Percentiles rank a stretch among this genome's conserved stretches.
These are phyloP conservation scores for Pogonophryne albipinna DNA, from an alignment of 2,797 vertebrate genomes.

Conservation along the genomic window DNA sequence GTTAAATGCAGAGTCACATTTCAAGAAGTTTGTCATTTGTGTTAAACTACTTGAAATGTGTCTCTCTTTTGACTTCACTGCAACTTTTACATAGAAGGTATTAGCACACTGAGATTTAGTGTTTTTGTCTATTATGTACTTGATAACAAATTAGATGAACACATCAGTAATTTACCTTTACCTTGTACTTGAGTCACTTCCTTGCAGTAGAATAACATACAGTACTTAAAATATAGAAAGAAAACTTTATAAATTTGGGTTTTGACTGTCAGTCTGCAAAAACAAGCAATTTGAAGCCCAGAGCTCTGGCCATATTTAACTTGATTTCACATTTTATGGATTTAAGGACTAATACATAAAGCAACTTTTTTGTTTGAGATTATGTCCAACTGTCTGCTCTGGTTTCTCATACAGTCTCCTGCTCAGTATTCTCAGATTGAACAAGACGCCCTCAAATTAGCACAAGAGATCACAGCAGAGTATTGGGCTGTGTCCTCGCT, in stretches of 20 bases:
- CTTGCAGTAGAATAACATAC: neutral
- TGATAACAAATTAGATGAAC: neutral
- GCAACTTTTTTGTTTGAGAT: neutral
- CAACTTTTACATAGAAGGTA: neutral
- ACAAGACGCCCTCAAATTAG: slow-evolving; percentile 91
- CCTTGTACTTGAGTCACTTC: neutral
- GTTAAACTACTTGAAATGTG: neutral
- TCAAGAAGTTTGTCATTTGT: neutral
- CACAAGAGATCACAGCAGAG: slow-evolving; percentile 93
- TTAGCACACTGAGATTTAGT: neutral
- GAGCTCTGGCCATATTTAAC: neutral
- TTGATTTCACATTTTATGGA: neutral
- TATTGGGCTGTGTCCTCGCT: slow-evolving; percentile 95
- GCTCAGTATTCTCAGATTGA: slow-evolving; percentile 92
- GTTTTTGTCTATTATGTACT: neutral
- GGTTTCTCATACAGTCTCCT: slow-evolving; percentile 83
- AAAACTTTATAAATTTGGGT: neutral
- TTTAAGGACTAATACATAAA: neutral
- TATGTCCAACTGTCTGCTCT: neutral
- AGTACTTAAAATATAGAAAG: neutral
- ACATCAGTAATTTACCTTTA: neutral
- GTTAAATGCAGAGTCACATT: neutral
- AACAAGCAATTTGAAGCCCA: neutral
- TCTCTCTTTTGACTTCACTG: neutral
- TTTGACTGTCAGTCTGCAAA: neutral